These are phyloP conservation scores for Pocota personata DNA, from an alignment of 2,888 invertebrate genomes.

Conservation along the genomic window DNA sequence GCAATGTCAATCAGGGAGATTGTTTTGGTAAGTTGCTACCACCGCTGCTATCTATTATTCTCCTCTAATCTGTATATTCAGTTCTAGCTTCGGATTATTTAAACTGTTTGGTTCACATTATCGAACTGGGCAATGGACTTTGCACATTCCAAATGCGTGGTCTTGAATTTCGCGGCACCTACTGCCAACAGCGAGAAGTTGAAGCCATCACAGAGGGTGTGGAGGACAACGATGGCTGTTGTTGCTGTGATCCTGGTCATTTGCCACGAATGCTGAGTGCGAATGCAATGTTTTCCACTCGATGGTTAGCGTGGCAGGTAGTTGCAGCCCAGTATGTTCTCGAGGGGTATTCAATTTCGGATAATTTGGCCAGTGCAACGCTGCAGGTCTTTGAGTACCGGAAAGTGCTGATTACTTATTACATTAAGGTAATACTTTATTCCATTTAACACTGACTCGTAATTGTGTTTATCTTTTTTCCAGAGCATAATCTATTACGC, in stretches of 20 bases:
- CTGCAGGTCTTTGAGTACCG: slow-evolving; percentile 98
- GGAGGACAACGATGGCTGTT: slow-evolving; percentile 97
- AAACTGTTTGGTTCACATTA: slow-evolving; percentile 98
- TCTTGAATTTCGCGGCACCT: slow-evolving; percentile 98
- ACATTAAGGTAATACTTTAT: slow-evolving; percentile 91
- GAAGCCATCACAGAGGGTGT: slow-evolving; percentile 98
- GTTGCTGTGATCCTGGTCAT: slow-evolving; percentile 95
- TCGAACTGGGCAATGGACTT: slow-evolving; percentile 98
- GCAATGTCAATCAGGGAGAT: slow-evolving; percentile 97
- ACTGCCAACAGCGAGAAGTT: slow-evolving; percentile 99
- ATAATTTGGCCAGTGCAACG: slow-evolving; percentile 98
- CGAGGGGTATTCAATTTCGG: slow-evolving; percentile 99
- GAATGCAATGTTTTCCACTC: slow-evolving; percentile 98
- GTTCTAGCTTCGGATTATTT: slow-evolving; percentile 98
- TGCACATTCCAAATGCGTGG: slow-evolving; percentile 99
- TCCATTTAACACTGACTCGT: too few species aligned
- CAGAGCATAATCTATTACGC: slow-evolving; percentile 99
- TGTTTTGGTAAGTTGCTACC: slow-evolving; percentile 89
- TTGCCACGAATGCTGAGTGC: slow-evolving; percentile 94
- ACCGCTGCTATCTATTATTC: too few species aligned
- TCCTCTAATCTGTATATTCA: slow-evolving; percentile 74
- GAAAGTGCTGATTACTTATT: slow-evolving; percentile 98
- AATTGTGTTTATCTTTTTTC: slow-evolving; percentile 75
- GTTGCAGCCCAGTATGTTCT: slow-evolving; percentile 98
- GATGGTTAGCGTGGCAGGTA: slow-evolving; percentile 99